Conservation (phyloP, 2,113 vertebrate species). For the Muntiacus muntjak region DNA sequence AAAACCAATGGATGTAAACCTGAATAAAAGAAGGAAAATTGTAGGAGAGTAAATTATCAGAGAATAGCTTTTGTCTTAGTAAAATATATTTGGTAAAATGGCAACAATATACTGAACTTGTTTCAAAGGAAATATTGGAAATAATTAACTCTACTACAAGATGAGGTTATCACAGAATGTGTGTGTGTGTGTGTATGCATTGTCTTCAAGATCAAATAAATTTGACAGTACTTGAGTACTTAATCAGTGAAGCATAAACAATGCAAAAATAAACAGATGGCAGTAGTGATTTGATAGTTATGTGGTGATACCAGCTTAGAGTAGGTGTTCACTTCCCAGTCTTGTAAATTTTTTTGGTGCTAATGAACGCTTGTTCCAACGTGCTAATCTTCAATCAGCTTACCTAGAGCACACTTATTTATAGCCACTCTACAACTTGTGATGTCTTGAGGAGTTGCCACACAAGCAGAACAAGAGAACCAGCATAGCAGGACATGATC, state of each 20-base stretch:
- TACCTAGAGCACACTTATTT: neutral
- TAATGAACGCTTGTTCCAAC: constrained; percentile 28
- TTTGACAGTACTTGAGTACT: neutral
- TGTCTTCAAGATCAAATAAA: constrained; percentile 34
- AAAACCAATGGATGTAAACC: neutral
- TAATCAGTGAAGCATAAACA: constrained; percentile 36
- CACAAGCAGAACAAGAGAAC: neutral
- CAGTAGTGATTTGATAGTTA: constrained; percentile 15
- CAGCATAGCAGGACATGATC: neutral
- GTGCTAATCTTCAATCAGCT: neutral
- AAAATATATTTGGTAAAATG: neutral
- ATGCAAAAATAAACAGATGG: neutral
- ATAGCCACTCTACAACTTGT: neutral
- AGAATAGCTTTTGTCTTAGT: constrained; percentile 12
- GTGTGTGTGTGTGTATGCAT: neutral
- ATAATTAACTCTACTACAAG: neutral
- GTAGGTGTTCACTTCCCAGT: neutral
- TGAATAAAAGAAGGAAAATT: neutral
- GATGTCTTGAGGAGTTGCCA: neutral
- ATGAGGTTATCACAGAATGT: neutral
- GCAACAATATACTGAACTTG: neutral
- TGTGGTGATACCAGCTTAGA: neutral
- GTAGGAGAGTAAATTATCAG: neutral
- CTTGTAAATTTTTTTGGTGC: neutral
- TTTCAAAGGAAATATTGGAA: constrained; percentile 28